Percentiles rank a stretch among this genome's conserved stretches.
These are phyloP conservation scores for Hypanus sabinus DNA, from an alignment of 2,113 vertebrate species.

Conservation along the genomic window DNA sequence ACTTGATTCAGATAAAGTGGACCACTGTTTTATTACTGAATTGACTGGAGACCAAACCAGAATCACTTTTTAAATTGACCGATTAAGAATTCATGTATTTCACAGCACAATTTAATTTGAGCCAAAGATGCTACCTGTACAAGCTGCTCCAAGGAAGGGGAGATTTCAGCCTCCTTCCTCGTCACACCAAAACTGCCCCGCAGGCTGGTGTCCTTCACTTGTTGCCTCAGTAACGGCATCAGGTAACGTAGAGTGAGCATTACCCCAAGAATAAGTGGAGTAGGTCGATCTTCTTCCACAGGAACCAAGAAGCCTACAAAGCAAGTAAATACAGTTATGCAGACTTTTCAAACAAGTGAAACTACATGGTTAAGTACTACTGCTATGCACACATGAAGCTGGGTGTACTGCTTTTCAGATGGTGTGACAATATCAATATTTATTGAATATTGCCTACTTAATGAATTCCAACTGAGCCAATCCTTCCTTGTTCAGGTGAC, in stretches of 20 bases:
- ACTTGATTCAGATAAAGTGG: neutral
- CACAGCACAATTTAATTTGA: neutral
- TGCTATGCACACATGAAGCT: neutral
- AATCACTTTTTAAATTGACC: neutral
- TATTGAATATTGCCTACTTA: neutral
- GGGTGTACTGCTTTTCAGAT: neutral
- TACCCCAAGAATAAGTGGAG: constrained; percentile 80
- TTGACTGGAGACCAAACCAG: neutral
- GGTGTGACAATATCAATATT: neutral
- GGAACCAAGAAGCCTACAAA: constrained; percentile 75
- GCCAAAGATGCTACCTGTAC: constrained; percentile 64
- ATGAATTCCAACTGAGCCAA: neutral
- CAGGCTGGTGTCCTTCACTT: constrained; percentile 84
- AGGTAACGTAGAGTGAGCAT: constrained; percentile 84
- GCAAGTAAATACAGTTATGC: neutral
- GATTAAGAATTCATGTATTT: neutral
- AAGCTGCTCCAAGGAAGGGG: constrained; percentile 80
- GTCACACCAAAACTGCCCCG: constrained; percentile 95
- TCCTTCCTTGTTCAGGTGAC: neutral
- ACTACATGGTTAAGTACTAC: neutral
- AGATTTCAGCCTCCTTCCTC: constrained; percentile 82
- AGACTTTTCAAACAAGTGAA: neutral
- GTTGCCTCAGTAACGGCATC: constrained; percentile 87
- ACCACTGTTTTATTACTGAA: too few relatives aligned
- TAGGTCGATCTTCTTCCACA: constrained; percentile 74